phyloP scores from a whole-genome alignment of 2,888 invertebrate genomes.

The Autographa gamma region DNA sequence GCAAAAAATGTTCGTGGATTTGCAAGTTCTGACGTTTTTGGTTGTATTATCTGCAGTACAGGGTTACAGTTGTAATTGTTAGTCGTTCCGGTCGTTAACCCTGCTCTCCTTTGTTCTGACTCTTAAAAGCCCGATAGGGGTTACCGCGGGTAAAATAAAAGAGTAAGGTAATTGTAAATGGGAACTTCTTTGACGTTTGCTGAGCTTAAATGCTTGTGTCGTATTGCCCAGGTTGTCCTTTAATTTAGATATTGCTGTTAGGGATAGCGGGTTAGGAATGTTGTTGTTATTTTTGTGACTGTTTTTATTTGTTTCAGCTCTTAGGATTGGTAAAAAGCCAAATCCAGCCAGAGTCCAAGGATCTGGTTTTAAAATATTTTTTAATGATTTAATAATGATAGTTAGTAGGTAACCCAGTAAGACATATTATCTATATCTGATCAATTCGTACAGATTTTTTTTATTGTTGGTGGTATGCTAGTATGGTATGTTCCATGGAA shows the following conservation, averaged over 20 bases:
- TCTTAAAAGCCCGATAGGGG: slow-evolving; percentile 45
- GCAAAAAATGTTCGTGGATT: slow-evolving; percentile 37
- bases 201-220: neutral
- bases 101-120: slow-evolving; percentile 53
- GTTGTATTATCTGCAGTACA: slow-evolving; percentile 45
- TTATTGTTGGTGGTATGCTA: too few relatives aligned
- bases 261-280: neutral
- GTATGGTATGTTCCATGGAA: too few relatives aligned
- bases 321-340: too few relatives aligned
- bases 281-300: neutral
- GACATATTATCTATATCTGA: too few relatives aligned
- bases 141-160: slow-evolving; percentile 12
- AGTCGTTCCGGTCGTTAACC: slow-evolving; percentile 54
- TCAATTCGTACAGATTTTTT: too few relatives aligned
- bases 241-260: neutral
- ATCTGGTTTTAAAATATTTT: too few relatives aligned
- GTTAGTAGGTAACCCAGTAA: too few relatives aligned
- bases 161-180: slow-evolving; percentile 16
- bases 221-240: too few relatives aligned
- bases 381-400: too few relatives aligned
- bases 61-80: slow-evolving; percentile 60
- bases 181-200: neutral
- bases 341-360: too few relatives aligned
- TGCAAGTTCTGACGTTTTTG: slow-evolving; percentile 23
- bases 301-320: too few relatives aligned